These are phyloP conservation scores for Hapalemur alaotrensis DNA, from an alignment of 2,797 vertebrate genomes.

Conservation along the genomic window DNA sequence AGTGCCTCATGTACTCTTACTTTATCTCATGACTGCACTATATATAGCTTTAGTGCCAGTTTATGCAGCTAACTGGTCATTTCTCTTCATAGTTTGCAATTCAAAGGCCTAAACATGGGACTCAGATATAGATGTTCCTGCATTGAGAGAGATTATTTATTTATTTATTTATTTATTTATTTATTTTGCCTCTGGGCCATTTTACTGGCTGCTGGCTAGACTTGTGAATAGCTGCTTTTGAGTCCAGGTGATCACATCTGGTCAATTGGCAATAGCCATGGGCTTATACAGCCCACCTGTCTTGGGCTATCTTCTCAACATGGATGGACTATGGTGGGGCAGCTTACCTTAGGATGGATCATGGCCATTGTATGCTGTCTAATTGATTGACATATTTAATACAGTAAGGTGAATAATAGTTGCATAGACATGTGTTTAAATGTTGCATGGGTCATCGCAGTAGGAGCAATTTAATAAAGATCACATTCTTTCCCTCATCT, in stretches of 20 bases:
- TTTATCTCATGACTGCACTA: background rate
- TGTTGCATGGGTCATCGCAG: background rate
- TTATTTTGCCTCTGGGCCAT: background rate
- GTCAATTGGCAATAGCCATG: background rate
- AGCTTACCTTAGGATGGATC: background rate
- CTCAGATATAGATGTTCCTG: background rate
- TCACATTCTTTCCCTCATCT: background rate
- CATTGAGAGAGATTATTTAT: background rate
- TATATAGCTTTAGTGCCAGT: background rate
- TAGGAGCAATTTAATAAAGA: background rate
- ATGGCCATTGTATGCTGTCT: background rate
- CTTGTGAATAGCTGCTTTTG: background rate
- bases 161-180: background rate
- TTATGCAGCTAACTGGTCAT: background rate
- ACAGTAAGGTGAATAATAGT: background rate
- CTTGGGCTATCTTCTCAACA: background rate
- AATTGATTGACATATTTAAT: background rate
- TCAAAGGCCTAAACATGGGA: background rate
- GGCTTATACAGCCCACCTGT: background rate
- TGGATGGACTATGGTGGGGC: background rate
- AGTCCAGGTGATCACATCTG: background rate
- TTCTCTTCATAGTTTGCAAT: background rate
- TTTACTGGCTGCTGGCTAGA: background rate
- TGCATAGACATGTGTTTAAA: background rate
- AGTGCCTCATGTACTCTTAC: background rate